Conservation (phyloP, 1,140 invertebrate species). For the Heliconius melpomene region DNA sequence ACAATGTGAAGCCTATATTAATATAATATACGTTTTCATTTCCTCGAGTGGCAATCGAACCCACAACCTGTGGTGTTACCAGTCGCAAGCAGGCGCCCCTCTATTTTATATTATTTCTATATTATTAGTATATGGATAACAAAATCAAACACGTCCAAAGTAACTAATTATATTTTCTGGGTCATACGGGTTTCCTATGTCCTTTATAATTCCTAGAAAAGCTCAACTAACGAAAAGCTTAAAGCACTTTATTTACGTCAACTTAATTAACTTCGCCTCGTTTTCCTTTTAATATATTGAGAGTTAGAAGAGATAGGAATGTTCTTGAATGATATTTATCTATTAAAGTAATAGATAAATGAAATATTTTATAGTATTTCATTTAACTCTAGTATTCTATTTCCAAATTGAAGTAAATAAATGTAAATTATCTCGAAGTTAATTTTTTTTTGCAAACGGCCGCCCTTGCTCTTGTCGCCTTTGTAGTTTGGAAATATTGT, state of each 20-base stretch:
- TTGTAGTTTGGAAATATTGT: not conserved
- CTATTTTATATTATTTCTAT: too few species aligned
- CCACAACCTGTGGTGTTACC: too few species aligned
- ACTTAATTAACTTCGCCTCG: not conserved
- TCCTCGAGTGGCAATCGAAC: too few species aligned
- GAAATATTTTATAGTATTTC: not conserved
- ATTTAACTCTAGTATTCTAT: too few species aligned
- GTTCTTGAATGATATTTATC: not conserved
- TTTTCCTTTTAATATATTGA: not conserved
- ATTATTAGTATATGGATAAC: not conserved
- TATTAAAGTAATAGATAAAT: not conserved
- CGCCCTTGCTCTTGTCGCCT: not conserved
- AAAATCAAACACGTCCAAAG: not conserved
- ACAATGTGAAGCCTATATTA: too few species aligned
- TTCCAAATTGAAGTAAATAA: too few species aligned
- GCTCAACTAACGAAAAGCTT: not conserved
- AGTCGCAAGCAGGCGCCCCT: too few species aligned
- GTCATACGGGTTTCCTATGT: not conserved
- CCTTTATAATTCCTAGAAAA: not conserved
- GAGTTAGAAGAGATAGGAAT: not conserved
- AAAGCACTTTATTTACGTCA: slow-evolving; percentile 11
- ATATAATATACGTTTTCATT: too few species aligned
- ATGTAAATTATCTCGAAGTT: too few species aligned
- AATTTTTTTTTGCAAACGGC: not conserved
- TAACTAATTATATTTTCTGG: slow-evolving; percentile 10